Conservation (phyloP, 1,140 invertebrate species). For the Zaprionus taronus region DNA sequence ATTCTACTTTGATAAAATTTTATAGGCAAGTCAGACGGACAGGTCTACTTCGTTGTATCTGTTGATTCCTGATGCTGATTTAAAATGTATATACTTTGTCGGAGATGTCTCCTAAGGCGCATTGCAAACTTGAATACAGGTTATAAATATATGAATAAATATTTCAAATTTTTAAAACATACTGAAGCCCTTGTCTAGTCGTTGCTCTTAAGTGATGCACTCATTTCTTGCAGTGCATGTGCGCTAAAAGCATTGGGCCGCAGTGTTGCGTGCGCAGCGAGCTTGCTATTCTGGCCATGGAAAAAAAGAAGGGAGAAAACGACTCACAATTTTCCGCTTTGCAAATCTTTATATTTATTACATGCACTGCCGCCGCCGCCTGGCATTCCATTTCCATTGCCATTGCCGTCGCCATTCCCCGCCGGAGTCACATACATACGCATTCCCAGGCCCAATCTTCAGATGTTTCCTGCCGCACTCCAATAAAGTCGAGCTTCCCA, state of each 20-base stretch:
- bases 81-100: too few relatives aligned
- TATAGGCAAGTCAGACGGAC: too few relatives aligned
- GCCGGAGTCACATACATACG: constrained; percentile 31
- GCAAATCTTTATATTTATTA: constrained; percentile 65
- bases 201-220: background rate
- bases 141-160: too few relatives aligned
- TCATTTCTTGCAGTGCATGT: constrained; percentile 33
- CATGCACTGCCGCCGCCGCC: constrained; percentile 26
- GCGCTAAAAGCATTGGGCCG: background rate
- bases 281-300: background rate
- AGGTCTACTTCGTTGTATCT: too few relatives aligned
- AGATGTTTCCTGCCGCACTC: constrained; percentile 36
- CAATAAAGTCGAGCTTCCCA: constrained; percentile 22
- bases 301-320: constrained; percentile 34
- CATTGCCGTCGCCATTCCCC: constrained; percentile 10
- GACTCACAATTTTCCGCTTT: constrained; percentile 56
- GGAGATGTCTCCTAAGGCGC: too few relatives aligned
- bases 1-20: too few relatives aligned
- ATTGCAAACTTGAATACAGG: too few relatives aligned
- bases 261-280: constrained; percentile 9
- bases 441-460: constrained; percentile 26
- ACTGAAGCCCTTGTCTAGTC: too few relatives aligned
- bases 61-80: too few relatives aligned
- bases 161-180: too few relatives aligned
- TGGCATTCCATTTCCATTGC: constrained; percentile 49